Conservation (phyloP, 2,113 vertebrate species). For the Falco punctatus region DNA sequence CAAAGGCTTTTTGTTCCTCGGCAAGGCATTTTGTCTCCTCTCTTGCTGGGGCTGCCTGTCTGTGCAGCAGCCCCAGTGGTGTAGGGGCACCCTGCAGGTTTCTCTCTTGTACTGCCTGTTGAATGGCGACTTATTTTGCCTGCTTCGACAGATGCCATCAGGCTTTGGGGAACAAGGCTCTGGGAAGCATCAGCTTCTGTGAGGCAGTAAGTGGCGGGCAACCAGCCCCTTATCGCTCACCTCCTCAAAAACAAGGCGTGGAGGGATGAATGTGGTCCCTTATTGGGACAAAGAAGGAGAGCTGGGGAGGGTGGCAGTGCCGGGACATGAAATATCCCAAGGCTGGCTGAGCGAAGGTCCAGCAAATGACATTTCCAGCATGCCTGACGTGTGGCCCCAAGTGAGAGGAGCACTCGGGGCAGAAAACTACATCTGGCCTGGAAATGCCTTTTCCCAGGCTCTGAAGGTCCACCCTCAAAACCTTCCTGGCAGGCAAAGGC, state of each 20-base stretch:
- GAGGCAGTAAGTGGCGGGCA: background rate
- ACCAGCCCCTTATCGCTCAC: rapidly evolving
- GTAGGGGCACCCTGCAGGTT: background rate
- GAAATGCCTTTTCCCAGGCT: background rate
- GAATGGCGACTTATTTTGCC: background rate
- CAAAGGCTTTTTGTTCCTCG: background rate
- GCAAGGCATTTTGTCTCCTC: background rate
- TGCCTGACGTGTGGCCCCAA: rapidly evolving
- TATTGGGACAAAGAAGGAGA: background rate
- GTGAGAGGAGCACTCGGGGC: rapidly evolving
- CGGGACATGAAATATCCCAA: background rate
- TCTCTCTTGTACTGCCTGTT: background rate
- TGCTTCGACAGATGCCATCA: background rate
- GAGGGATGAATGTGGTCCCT: background rate
- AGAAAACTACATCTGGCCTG: background rate
- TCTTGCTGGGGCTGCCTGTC: background rate
- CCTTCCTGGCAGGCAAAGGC: background rate
- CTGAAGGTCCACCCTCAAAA: background rate
- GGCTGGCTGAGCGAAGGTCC: background rate
- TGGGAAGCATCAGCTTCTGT: background rate
- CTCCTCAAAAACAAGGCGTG: background rate
- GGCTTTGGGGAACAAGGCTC: background rate
- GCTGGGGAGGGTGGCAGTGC: background rate
- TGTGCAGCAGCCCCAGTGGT: background rate
- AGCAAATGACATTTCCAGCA: background rate